These are phyloP conservation scores for Embiotoca jacksoni DNA, from an alignment of 2,113 vertebrate genomes.

Conservation along the genomic window DNA sequence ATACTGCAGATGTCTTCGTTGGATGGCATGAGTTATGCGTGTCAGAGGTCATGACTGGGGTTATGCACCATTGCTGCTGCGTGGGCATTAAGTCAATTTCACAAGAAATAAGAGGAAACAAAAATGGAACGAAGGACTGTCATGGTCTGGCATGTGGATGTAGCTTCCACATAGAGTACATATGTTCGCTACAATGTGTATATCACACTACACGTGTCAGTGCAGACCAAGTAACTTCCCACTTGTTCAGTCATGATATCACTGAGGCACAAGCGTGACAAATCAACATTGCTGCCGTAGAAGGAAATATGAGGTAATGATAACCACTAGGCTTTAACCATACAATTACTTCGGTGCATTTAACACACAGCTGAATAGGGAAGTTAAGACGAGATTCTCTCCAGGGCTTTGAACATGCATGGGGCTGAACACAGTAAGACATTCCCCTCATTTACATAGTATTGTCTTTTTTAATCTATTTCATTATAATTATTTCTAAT, in stretches of 20 bases:
- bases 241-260: conserved; percentile 34
- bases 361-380: conserved; percentile 3
- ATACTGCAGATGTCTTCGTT: conserved; percentile 6
- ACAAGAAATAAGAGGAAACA: neutral
- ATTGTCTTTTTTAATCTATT: conserved; percentile 26
- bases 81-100: neutral
- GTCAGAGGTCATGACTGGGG: conserved; percentile 4
- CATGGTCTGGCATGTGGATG: conserved; percentile 24
- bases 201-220: conserved; percentile 27
- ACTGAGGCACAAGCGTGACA: conserved; percentile 13
- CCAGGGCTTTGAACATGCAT: neutral
- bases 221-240: conserved; percentile 4
- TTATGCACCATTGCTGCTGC: conserved; percentile 12
- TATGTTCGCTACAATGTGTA: conserved; percentile 31
- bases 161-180: conserved; percentile 6
- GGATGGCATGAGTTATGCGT: neutral
- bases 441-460: neutral
- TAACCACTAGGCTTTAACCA: conserved; percentile 13
- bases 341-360: conserved; percentile 10
- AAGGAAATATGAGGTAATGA: neutral
- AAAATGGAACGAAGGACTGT: conserved; percentile 35
- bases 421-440: neutral
- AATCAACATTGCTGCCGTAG: neutral
- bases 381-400: neutral
- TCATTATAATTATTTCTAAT: conserved; percentile 44